Evolutionary conservation across 2,888 invertebrate genomes (phyloP), one percentile per base, ranked within the genome.

Genomic region (Oithona nana): DNA sequence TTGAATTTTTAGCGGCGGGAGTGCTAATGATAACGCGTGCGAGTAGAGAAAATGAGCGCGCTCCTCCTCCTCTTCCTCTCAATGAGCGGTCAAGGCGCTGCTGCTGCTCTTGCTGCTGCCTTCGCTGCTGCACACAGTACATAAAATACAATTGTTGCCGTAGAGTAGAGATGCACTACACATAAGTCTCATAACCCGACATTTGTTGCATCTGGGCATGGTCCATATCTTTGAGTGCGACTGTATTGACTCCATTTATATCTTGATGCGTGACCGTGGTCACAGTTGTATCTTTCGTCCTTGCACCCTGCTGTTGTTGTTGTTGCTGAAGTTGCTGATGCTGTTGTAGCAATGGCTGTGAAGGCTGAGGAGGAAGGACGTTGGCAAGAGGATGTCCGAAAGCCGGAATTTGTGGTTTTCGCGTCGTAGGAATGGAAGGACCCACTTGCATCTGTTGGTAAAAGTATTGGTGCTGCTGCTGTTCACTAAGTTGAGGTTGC

Each of bases 191-290:
- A 39, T 62, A 62, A 8, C 62, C 62, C 1, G 39, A 54, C 6
- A 62, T n/a, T 13, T 55, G n/a, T 26, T 30, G 16, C 61, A 61
- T 61, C 26, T 62, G 52, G 6, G 57, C 62, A n/a, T n/a, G n/a
- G 56, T 62, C 62, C 20, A 62, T 56, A 29, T 62, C 62, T 39
- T 62, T 62, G 39, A 62, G 62, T 20, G 62, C 56, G 16, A 62
- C 62, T 13, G 62, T 62, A 22, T 30, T 31, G 11, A 59, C 59
- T 3, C 62, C 62, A 29, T 62, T 62, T 26, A 62, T 39, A n/a
- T 62, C 62, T 29, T 62, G 62, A 22, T 61, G 61, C 3, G 62
- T 62, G 28, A 62, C 62, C 4, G 62, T 56, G 1, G 62, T 62
- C 6, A 62, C 62, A 11, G 57, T 57, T n/a, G n/a, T n/a, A 24